These are phyloP conservation scores for Aurelia sp. DNA, from an alignment of 30 jellyfish, hydroid and myxozoan genomes.

Conservation along the genomic window DNA sequence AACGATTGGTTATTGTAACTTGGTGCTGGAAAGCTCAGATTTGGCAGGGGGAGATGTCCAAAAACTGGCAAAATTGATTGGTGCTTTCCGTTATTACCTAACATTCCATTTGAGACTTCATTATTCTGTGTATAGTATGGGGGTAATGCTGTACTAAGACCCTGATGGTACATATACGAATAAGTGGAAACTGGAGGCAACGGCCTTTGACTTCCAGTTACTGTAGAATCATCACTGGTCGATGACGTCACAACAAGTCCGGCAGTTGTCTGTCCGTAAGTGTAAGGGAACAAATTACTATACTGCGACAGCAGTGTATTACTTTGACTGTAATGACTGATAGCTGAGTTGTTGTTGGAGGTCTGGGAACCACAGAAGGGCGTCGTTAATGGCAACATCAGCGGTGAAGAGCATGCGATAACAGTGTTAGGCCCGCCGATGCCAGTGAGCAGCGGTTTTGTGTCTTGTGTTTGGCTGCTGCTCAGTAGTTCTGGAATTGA, in stretches of 20 bases:
- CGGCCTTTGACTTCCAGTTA: slow-evolving; percentile 20
- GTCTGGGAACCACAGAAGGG: slow-evolving; percentile 54
- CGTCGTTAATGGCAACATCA: slow-evolving; percentile 66
- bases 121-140: slow-evolving; percentile 41
- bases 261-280: slow-evolving; percentile 42
- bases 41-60: slow-evolving; percentile 61
- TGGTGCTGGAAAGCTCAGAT: slow-evolving; percentile 51
- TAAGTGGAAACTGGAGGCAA: slow-evolving; percentile 29
- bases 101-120: slow-evolving; percentile 34
- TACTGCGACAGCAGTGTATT: slow-evolving; percentile 47
- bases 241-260: slow-evolving; percentile 60
- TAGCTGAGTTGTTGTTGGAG: slow-evolving; percentile 24
- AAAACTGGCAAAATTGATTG: slow-evolving; percentile 38
- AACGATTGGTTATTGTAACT: slow-evolving; percentile 47
- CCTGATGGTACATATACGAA: slow-evolving; percentile 61
- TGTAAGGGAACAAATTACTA: slow-evolving; percentile 18
- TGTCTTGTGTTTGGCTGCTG: slow-evolving; percentile 50
- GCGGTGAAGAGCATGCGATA: slow-evolving; percentile 68
- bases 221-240: slow-evolving; percentile 41
- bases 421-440: slow-evolving; percentile 77
- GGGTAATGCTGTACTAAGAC: slow-evolving; percentile 30
- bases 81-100: slow-evolving; percentile 41
- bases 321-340: slow-evolving; percentile 40
- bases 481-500: slow-evolving; percentile 30
- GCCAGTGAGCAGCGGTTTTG: slow-evolving; percentile 60